Conservation (phyloP, 2,888 invertebrate species). For the Ophioninae sp. region DNA sequence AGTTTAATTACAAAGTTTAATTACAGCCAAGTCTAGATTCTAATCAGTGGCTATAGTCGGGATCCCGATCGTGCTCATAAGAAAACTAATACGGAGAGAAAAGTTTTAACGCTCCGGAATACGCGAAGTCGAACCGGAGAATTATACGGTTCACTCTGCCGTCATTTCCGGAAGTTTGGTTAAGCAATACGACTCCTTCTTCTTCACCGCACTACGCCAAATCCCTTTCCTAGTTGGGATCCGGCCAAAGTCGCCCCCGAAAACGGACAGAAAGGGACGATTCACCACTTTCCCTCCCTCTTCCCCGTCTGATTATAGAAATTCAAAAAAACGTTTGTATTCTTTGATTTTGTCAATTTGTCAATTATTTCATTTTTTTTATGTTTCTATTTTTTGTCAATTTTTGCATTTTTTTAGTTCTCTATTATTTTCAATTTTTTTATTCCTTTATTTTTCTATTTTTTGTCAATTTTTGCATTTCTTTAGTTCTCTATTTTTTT, state of each 20-base stretch:
- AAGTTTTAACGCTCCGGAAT: constrained; percentile 34
- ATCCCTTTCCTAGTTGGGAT: constrained; percentile 30
- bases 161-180: constrained; percentile 58
- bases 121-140: background rate
- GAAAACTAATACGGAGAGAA: constrained; percentile 33
- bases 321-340: too few relatives aligned
- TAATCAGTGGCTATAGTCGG: constrained; percentile 44
- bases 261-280: too few relatives aligned
- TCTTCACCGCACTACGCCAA: constrained; percentile 20
- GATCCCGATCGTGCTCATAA: constrained; percentile 21
- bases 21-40: constrained; percentile 18
- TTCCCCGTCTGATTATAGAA: too few relatives aligned
- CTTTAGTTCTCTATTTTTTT: too few relatives aligned
- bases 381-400: too few relatives aligned
- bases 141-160: constrained; percentile 17
- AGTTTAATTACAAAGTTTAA: constrained; percentile 39
- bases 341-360: too few relatives aligned
- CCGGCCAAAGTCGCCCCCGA: background rate
- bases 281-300: too few relatives aligned
- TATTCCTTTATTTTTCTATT: too few relatives aligned
- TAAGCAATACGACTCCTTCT: constrained; percentile 38
- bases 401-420: too few relatives aligned
- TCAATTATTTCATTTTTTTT: too few relatives aligned
- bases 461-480: too few relatives aligned
- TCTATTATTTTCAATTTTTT: too few relatives aligned